Percentiles rank a stretch among this genome's conserved stretches.
Evolutionary conservation across 2,113 vertebrate genomes (phyloP).

Genomic region (Orthonyx spaldingii): DNA sequence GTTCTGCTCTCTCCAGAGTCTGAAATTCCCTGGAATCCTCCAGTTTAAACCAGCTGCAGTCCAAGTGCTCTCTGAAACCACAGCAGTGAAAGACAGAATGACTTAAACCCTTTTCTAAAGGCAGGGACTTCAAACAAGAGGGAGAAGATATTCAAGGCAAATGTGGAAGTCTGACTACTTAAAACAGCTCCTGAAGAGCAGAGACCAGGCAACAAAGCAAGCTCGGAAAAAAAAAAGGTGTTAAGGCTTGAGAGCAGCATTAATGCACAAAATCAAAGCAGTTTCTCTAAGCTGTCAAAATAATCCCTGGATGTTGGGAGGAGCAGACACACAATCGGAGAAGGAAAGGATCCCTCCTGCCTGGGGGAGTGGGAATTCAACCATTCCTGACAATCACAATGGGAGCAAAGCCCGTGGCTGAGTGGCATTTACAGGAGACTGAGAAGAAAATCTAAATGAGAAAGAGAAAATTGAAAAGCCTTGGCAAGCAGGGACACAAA

Average conservation of each 20-base stretch:
- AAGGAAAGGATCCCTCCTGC: background rate
- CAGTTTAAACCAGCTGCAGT: background rate
- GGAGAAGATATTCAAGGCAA: background rate
- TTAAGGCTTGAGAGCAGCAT: background rate
- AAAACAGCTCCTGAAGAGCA: background rate
- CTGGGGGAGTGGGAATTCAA: background rate
- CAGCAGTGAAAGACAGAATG: background rate
- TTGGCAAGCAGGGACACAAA: background rate
- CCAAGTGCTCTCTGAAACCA: background rate
- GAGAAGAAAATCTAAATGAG: background rate
- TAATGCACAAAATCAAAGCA: background rate
- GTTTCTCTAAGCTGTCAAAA: background rate
- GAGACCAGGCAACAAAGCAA: background rate
- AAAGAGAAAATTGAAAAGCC: background rate
- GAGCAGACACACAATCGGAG: background rate
- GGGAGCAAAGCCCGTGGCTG: background rate
- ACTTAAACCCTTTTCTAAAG: background rate
- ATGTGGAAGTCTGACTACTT: background rate
- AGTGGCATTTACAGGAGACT: background rate
- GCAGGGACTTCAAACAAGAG: background rate
- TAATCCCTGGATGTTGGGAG: background rate
- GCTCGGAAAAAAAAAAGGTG: background rate
- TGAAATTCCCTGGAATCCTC: background rate
- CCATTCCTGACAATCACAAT: background rate
- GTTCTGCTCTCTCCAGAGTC: background rate